These are phyloP conservation scores for Aspidapion aeneum DNA, from an alignment of 2,888 invertebrate species.

Conservation along the genomic window DNA sequence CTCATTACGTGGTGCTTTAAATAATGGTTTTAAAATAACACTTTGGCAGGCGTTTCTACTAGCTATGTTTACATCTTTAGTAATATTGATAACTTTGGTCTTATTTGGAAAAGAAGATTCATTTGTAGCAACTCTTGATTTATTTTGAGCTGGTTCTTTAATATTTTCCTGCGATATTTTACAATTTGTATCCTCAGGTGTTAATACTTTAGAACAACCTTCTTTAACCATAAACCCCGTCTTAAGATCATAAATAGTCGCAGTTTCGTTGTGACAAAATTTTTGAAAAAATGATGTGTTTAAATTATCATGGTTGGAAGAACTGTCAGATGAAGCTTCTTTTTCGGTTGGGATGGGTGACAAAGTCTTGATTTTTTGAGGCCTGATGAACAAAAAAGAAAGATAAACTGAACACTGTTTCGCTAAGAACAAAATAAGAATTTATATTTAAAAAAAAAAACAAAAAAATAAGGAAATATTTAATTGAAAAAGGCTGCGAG, in stretches of 20 bases:
- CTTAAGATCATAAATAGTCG: constrained; percentile 35
- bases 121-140: not conserved
- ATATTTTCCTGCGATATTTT: no score
- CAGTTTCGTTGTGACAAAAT: constrained; percentile 16
- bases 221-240: constrained; percentile 34
- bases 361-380: not conserved
- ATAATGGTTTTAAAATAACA: constrained; percentile 5
- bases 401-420: no score
- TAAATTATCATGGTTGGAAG: constrained; percentile 20
- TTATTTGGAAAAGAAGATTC: not conserved
- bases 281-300: constrained; percentile 23
- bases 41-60: not conserved
- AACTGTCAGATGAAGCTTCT: not conserved
- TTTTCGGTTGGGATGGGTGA: not conserved
- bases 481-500: no score
- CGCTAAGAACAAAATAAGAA: no score
- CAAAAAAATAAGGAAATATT: no score
- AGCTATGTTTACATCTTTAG: not conserved
- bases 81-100: not conserved
- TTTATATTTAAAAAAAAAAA: no score
- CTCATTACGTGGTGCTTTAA: constrained; percentile 55
- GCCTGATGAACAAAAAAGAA: not conserved
- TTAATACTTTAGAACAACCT: constrained; percentile 34
- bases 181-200: constrained; percentile 9
- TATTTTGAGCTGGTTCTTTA: not conserved